A percentile compares a stretch with the other conserved stretches of the same genome.
Evolutionary conservation across 2,113 vertebrate genomes (phyloP).

Genomic region (Salvator merianae): DNA sequence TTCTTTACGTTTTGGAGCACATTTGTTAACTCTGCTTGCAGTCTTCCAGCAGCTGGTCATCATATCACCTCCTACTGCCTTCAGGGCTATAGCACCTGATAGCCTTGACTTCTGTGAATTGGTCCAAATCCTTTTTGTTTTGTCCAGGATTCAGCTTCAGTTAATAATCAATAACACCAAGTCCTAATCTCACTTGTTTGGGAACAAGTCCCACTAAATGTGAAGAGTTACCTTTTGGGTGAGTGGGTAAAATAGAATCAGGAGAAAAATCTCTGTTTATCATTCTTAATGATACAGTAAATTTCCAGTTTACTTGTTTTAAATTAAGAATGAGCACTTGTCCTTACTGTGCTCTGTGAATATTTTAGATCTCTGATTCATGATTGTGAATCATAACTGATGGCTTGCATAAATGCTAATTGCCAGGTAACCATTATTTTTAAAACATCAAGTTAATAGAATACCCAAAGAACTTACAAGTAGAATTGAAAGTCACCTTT

Average conservation of each 20-base stretch:
- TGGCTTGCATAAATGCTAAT: background rate
- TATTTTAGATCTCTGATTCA: background rate
- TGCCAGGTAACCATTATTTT: background rate
- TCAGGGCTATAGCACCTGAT: no score
- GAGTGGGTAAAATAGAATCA: background rate
- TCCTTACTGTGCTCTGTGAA: background rate
- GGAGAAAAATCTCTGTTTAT: background rate
- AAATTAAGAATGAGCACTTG: background rate
- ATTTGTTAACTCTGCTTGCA: no score
- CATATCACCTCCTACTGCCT: no score
- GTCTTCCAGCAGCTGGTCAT: no score
- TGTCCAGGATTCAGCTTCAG: no score
- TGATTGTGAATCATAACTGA: background rate
- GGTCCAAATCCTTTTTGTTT: no score
- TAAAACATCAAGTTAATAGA: background rate
- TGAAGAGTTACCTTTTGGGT: background rate
- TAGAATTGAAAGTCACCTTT: background rate
- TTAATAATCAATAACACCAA: no score
- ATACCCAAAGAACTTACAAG: background rate
- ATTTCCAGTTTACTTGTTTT: background rate
- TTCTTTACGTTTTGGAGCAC: no score
- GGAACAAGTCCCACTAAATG: background rate
- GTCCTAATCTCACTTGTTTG: no score
- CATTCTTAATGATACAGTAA: background rate
- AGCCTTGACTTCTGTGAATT: no score